These are phyloP conservation scores for Agapetus fuscipes DNA, from an alignment of 2,888 invertebrate species.

Conservation along the genomic window DNA sequence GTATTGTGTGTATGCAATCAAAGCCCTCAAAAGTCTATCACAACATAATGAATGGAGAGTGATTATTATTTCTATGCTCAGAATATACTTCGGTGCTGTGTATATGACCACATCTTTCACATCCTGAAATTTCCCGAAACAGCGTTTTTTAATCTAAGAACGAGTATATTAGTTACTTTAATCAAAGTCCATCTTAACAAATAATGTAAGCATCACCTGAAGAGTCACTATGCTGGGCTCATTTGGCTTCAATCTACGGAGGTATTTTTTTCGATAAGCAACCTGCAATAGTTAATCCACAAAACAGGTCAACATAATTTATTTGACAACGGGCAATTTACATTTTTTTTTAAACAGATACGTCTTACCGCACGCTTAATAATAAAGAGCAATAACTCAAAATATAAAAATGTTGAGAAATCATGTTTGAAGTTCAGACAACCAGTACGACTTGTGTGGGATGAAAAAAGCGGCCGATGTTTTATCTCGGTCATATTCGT, in stretches of 20 bases:
- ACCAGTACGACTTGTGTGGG: no score
- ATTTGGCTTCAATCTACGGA: slow-evolving; percentile 7
- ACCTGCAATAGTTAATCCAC: no score
- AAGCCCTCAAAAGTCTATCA: slow-evolving; percentile 12
- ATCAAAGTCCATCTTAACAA: neutral
- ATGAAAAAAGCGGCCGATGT: no score
- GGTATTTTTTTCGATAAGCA: slow-evolving; percentile 10
- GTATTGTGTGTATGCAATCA: slow-evolving; percentile 15
- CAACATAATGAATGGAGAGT: slow-evolving; percentile 7
- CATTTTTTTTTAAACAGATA: no score
- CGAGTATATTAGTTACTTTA: neutral
- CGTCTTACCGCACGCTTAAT: no score
- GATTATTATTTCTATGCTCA: slow-evolving; percentile 5
- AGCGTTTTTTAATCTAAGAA: neutral
- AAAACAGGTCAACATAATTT: no score
- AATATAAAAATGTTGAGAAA: no score
- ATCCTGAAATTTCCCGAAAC: slow-evolving; percentile 9
- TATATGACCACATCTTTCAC: slow-evolving; percentile 15
- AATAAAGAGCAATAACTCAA: no score
- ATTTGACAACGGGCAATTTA: no score
- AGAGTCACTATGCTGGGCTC: slow-evolving; percentile 9
- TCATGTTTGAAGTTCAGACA: no score
- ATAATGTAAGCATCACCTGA: slow-evolving; percentile 7
- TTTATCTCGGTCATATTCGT: no score
- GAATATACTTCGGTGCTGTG: slow-evolving; percentile 9